Evolutionary conservation across 92 coral and sea anemone genomes (phyloP).

Genomic region (Diadumene lineata): DNA sequence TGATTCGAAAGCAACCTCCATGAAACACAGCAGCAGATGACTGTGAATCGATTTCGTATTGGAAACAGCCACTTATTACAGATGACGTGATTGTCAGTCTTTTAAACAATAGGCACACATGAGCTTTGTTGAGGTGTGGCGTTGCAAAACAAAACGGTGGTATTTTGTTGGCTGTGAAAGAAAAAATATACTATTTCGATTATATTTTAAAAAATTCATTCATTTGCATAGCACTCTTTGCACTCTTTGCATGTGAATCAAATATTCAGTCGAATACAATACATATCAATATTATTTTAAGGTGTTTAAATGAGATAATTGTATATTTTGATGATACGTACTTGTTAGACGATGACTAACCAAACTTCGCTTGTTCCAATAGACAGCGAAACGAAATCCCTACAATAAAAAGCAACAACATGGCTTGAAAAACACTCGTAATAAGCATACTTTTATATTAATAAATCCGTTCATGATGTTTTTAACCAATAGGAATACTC

Average conservation of each 20-base stretch:
- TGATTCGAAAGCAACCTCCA: conserved; percentile 9
- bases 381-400: conserved; percentile 27
- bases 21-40: not conserved
- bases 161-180: not conserved
- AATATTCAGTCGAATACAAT: too few relatives aligned
- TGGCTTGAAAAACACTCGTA: not conserved
- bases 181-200: too few relatives aligned
- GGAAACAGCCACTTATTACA: conserved; percentile 3
- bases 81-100: not conserved
- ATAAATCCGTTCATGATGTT: not conserved
- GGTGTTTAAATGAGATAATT: too few relatives aligned
- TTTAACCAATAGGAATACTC: too few relatives aligned
- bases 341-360: conserved; percentile 12
- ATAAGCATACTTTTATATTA: not conserved
- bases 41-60: conserved; percentile 11
- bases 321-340: not conserved
- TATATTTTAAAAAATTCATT: too few relatives aligned
- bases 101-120: conserved; percentile 15
- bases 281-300: too few relatives aligned
- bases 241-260: too few relatives aligned
- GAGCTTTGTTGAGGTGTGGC: not conserved
- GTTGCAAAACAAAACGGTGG: conserved; percentile 26
- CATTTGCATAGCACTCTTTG: too few relatives aligned
- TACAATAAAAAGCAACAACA: not conserved
- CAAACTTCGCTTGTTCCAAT: conserved; percentile 11